Conservation (phyloP, 1,140 invertebrate genomes). For the Leptinotarsa lineolata region DNA sequence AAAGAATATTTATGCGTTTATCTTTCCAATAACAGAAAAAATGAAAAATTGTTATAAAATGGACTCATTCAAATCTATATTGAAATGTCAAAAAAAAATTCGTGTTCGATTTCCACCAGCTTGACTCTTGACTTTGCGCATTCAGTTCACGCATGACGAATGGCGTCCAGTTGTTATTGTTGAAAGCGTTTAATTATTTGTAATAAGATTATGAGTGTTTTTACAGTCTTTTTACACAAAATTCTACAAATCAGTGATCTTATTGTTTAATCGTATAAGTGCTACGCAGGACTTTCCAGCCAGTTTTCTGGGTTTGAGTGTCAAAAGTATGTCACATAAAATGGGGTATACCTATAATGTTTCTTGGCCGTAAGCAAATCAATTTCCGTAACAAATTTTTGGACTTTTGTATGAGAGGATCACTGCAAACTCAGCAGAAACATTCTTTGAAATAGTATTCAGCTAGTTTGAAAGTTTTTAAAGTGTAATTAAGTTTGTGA, state of each 20-base stretch:
- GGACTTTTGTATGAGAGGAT: conserved; percentile 32
- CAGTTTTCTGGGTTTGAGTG: conserved; percentile 41
- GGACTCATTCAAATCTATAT: too few relatives aligned
- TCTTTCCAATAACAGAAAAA: too few relatives aligned
- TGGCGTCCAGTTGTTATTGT: conserved; percentile 59
- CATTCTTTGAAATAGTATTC: conserved; percentile 12
- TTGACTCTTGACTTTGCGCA: conserved; percentile 34
- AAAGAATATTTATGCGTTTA: too few relatives aligned
- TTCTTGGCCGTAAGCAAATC: conserved; percentile 54
- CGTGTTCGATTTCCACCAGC: conserved; percentile 39
- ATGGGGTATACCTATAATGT: conserved; percentile 58
- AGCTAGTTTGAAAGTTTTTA: conserved; percentile 10
- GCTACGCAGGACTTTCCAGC: conserved; percentile 33
- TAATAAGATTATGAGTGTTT: conserved; percentile 56
- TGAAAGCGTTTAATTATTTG: conserved; percentile 57
- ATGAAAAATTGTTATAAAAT: too few relatives aligned
- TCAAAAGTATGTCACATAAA: conserved; percentile 58
- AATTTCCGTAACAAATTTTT: conserved; percentile 46
- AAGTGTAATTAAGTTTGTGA: not conserved
- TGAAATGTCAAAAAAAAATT: not conserved
- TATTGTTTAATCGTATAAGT: conserved; percentile 40
- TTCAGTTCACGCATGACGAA: conserved; percentile 52
- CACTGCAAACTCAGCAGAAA: conserved; percentile 16
- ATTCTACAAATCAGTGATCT: conserved; percentile 45
- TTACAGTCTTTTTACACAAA: conserved; percentile 47